These are phyloP conservation scores for Erebia ligea DNA, from an alignment of 2,888 invertebrate genomes.

Conservation along the genomic window DNA sequence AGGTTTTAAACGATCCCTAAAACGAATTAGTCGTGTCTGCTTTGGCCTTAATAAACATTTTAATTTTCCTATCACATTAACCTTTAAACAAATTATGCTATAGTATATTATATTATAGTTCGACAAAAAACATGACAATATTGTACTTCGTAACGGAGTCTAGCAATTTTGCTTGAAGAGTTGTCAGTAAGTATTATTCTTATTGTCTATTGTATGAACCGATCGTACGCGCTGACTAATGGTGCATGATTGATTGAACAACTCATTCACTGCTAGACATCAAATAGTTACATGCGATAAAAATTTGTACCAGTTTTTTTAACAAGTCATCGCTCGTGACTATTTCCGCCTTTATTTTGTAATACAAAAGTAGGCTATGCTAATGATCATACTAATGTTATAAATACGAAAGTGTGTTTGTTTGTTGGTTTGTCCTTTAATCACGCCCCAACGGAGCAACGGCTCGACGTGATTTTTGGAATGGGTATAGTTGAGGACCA, in stretches of 20 bases:
- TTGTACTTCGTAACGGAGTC: conserved; percentile 39
- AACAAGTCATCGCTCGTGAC: not conserved
- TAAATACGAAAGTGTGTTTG: too few species aligned
- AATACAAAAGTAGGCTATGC: not conserved
- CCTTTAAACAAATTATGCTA: conserved; percentile 17
- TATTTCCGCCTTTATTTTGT: conserved; percentile 1
- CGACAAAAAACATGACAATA: conserved; percentile 35
- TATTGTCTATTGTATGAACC: conserved; percentile 50
- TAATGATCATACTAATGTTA: too few species aligned
- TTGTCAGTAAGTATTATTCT: conserved; percentile 44
- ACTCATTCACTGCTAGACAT: conserved; percentile 68
- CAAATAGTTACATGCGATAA: conserved; percentile 51
- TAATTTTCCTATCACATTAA: conserved; percentile 14
- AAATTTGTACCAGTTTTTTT: conserved; percentile 28
- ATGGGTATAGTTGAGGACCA: too few species aligned
- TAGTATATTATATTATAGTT: too few species aligned
- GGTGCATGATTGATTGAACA: conserved; percentile 68
- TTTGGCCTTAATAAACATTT: not conserved
- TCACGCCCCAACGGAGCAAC: too few species aligned
- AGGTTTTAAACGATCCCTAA: not conserved
- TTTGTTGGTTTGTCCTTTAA: too few species aligned
- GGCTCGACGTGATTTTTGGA: too few species aligned
- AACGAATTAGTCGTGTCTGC: not conserved
- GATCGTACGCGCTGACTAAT: conserved; percentile 66
- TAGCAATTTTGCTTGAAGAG: conserved; percentile 41